phyloP scores from a whole-genome alignment of 2,113 vertebrate genomes.

The Cisticola juncidis region DNA sequence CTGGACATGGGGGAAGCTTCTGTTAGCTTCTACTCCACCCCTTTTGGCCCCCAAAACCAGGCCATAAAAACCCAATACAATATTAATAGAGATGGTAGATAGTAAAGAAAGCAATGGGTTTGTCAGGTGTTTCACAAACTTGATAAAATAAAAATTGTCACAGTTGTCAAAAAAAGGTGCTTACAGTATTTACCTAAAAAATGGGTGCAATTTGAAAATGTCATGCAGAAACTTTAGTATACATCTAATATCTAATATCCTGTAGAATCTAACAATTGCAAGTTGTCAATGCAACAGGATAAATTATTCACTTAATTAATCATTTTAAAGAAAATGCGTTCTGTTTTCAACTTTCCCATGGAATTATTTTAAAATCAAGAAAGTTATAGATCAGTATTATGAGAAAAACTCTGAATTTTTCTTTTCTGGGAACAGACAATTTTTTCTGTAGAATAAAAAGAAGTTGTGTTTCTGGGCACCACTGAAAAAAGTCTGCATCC shows the following conservation, averaged over 20 bases:
- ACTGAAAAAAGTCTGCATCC: background rate
- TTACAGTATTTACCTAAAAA: background rate
- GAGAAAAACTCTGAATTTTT: background rate
- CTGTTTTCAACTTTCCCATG: background rate
- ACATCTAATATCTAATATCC: background rate
- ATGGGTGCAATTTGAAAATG: background rate
- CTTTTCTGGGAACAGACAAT: background rate
- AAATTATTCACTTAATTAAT: background rate
- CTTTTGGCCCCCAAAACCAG: background rate
- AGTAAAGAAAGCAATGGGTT: background rate
- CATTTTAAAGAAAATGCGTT: background rate
- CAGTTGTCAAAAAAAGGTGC: background rate
- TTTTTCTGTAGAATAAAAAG: background rate
- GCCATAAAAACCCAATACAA: background rate
- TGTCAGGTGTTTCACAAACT: background rate
- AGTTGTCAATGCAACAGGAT: background rate
- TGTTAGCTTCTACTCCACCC: background rate
- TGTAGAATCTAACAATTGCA: background rate
- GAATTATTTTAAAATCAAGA: background rate
- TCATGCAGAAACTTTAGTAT: background rate
- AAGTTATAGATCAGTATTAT: background rate
- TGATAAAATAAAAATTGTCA: fast-evolving
- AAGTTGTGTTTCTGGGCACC: background rate
- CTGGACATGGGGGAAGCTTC: background rate
- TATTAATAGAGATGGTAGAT: background rate